Percentiles rank a stretch among this genome's conserved stretches.
These are phyloP conservation scores for Augochlora pura DNA, from an alignment of 1,140 invertebrate species.

Conservation along the genomic window DNA sequence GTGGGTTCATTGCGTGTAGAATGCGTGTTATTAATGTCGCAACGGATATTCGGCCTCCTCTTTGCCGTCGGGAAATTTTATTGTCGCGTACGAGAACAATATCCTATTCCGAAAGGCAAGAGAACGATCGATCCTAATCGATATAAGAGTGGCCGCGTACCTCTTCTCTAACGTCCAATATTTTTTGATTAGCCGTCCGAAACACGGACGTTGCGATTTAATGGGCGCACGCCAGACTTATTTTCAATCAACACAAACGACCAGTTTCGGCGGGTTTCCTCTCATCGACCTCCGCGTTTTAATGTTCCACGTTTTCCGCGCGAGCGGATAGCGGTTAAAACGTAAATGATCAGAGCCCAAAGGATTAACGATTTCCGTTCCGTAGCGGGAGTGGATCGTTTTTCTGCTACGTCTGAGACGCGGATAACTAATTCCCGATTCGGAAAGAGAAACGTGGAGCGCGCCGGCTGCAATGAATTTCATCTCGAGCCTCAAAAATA, in stretches of 20 bases:
- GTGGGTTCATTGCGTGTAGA: not conserved
- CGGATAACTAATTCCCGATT: constrained; percentile 36
- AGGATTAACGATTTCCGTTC: constrained; percentile 17
- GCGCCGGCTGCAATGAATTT: constrained; percentile 24
- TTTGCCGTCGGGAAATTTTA: not conserved
- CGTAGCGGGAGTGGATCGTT: not conserved
- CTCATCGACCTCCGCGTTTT: not conserved
- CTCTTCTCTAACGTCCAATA: too few species aligned
- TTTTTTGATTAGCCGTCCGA: too few species aligned
- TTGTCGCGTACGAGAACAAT: not conserved
- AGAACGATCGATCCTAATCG: not conserved
- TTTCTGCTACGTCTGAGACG: not conserved
- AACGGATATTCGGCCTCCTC: constrained; percentile 17
- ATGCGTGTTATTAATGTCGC: constrained; percentile 27
- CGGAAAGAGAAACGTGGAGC: constrained; percentile 1
- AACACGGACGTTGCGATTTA: not conserved
- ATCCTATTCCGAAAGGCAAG: not conserved
- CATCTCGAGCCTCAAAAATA: constrained; percentile 41
- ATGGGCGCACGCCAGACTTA: not conserved
- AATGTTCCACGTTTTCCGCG: not conserved
- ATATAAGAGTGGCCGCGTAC: not conserved
- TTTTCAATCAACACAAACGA: not conserved
- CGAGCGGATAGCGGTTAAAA: constrained; percentile 1
- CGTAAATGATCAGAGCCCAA: not conserved
- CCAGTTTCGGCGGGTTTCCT: not conserved